A percentile compares a stretch with the other conserved stretches of the same genome.
These are phyloP conservation scores for Psephotus haematonotus DNA, from an alignment of 2,113 vertebrate genomes.

Conservation along the genomic window DNA sequence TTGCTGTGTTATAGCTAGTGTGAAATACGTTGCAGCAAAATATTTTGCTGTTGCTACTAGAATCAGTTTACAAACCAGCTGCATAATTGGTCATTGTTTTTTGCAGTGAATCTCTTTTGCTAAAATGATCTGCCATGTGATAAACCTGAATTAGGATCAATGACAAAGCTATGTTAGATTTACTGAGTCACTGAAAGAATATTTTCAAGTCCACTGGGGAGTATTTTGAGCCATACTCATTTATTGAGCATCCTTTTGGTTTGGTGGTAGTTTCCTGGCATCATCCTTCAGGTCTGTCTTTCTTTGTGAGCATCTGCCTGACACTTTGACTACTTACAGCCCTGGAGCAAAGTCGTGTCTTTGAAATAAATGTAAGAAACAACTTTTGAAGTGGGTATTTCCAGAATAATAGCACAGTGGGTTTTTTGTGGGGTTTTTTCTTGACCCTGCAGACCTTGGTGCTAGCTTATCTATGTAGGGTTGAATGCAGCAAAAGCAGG, in stretches of 20 bases:
- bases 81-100: not conserved
- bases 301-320: not conserved
- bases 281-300: not conserved
- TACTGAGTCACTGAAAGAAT: not conserved
- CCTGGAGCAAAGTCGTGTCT: not conserved
- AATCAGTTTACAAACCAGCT: not conserved
- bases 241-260: not conserved
- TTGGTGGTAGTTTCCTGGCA: not conserved
- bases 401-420: not conserved
- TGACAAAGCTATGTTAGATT: not conserved
- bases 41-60: not conserved
- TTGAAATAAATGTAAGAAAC: not conserved
- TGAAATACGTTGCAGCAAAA: not conserved
- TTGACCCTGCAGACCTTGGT: not conserved
- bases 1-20: not conserved
- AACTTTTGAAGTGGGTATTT: not conserved
- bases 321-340: not conserved
- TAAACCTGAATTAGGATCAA: not conserved
- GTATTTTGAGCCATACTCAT: not conserved
- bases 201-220: not conserved
- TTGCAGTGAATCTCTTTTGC: not conserved
- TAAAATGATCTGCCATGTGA: not conserved
- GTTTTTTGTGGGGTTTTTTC: accelerated
- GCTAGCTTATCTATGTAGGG: not conserved
- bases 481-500: not conserved